These are phyloP conservation scores for Sisor rabdophorus DNA, from an alignment of 2,113 vertebrate genomes.

Conservation along the genomic window DNA sequence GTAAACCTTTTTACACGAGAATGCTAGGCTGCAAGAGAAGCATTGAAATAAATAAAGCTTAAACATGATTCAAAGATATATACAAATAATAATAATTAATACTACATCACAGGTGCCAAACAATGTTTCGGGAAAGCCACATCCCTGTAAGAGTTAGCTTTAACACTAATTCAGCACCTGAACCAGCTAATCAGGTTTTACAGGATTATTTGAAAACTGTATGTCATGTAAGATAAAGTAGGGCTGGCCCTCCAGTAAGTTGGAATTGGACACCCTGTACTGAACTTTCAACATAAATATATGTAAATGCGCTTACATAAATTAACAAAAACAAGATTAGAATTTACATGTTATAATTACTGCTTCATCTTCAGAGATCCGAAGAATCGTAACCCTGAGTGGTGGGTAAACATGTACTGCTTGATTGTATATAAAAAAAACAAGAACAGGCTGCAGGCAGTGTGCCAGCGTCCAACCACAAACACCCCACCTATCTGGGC, in stretches of 20 bases:
- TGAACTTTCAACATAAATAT: too few relatives aligned
- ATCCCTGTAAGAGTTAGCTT: too few relatives aligned
- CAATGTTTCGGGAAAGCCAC: too few relatives aligned
- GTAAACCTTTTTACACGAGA: too few relatives aligned
- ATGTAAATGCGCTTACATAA: too few relatives aligned
- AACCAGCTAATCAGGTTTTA: too few relatives aligned
- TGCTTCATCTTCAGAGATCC: not conserved
- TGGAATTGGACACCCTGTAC: too few relatives aligned
- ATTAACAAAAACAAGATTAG: not conserved
- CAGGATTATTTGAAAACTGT: too few relatives aligned
- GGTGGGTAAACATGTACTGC: slow-evolving; percentile 60
- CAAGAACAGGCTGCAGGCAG: slow-evolving; percentile 48
- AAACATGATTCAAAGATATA: not conserved
- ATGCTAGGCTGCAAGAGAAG: not conserved
- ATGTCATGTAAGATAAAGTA: too few relatives aligned
- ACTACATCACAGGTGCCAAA: not conserved
- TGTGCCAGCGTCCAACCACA: slow-evolving; percentile 33
- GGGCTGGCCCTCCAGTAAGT: too few relatives aligned
- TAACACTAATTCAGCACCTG: too few relatives aligned
- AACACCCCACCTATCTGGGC: slow-evolving; percentile 46
- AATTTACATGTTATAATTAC: not conserved
- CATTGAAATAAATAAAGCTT: not conserved
- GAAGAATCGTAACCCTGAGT: slow-evolving; percentile 8
- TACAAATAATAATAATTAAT: not conserved
- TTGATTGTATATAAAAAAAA: slow-evolving; percentile 58